These are phyloP conservation scores for Apogon talboti DNA, from an alignment of 2,797 vertebrate genomes.

Conservation along the genomic window DNA sequence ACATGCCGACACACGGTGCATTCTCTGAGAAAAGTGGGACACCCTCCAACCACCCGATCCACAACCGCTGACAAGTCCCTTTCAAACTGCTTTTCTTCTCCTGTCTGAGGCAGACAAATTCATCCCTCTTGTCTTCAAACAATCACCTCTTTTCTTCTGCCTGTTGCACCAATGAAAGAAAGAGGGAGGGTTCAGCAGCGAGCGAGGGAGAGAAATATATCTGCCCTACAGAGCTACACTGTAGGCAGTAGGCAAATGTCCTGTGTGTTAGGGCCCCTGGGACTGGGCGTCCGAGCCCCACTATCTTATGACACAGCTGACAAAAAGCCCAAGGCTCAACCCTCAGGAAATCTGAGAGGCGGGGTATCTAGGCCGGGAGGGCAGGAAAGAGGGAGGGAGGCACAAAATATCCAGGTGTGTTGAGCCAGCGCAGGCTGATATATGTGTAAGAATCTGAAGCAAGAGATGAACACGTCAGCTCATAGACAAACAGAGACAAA, in stretches of 20 bases:
- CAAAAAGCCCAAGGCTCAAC: constrained; percentile 80
- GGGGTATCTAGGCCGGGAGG: constrained; percentile 75
- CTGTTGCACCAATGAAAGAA: constrained; percentile 66
- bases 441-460: constrained; percentile 7
- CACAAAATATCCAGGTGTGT: constrained; percentile 64
- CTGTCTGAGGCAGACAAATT: constrained; percentile 81
- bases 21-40: constrained; percentile 86
- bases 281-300: constrained; percentile 79
- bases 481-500: not conserved
- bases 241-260: constrained; percentile 63
- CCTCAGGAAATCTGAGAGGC: constrained; percentile 80
- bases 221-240: constrained; percentile 65
- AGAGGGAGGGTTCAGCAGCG: constrained; percentile 62
- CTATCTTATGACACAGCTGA: constrained; percentile 82
- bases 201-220: constrained; percentile 57
- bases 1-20: constrained; percentile 76
- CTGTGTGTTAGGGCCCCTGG: constrained; percentile 76
- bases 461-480: not conserved
- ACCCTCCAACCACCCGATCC: constrained; percentile 74
- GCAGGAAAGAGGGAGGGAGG: constrained; percentile 49
- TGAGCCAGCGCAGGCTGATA: constrained; percentile 51
- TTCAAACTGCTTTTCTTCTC: constrained; percentile 80
- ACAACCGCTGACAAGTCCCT: constrained; percentile 72
- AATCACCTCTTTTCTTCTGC: constrained; percentile 82
- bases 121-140: constrained; percentile 81